Evolutionary conservation across 1,140 invertebrate species (phyloP).

Genomic region (Platorchestia sp.): DNA sequence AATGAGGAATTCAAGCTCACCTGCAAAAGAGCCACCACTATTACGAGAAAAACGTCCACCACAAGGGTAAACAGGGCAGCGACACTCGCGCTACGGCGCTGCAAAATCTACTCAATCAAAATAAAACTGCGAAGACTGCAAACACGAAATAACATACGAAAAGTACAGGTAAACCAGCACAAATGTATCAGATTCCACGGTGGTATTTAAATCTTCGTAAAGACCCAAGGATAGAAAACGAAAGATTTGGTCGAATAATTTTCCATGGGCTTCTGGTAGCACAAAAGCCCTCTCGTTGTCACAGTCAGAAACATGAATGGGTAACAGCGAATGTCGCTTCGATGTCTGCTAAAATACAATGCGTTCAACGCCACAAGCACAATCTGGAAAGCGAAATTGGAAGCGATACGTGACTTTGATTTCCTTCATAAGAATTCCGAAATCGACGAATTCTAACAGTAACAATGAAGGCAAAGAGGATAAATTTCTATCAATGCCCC

Average conservation of each 20-base stretch:
- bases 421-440: background rate
- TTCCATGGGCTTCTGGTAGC: background rate
- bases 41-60: no score
- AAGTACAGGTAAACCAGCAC: no score
- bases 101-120: no score
- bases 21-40: no score
- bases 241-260: background rate
- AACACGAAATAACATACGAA: no score
- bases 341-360: background rate
- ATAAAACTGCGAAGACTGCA: no score
- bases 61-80: no score
- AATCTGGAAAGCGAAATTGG: background rate
- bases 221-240: background rate
- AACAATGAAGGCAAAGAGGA: background rate
- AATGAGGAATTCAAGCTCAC: no score
- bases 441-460: background rate
- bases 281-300: background rate
- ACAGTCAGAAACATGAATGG: background rate
- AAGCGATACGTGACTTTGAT: background rate
- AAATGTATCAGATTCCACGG: no score
- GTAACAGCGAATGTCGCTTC: background rate
- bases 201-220: no score
- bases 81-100: no score
- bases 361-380: background rate
- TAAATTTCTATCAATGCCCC: background rate